A percentile compares a stretch with the other conserved stretches of the same genome.
Evolutionary conservation across 2,797 vertebrate genomes (phyloP).

Genomic region (Clarias fuscus): DNA sequence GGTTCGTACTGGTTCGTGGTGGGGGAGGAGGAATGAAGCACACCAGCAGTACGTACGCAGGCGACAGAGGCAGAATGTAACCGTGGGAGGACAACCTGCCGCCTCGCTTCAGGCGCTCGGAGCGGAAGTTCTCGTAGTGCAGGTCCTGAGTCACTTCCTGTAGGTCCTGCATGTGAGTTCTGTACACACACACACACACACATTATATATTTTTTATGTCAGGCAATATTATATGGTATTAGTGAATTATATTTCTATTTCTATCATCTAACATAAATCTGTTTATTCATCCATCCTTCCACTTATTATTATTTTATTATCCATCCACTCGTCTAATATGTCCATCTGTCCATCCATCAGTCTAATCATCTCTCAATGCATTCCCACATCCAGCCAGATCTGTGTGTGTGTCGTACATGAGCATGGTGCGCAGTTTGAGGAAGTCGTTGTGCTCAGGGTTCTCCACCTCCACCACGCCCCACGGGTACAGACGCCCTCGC

Average conservation of each 20-base stretch:
- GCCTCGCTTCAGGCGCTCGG: conserved; percentile 93
- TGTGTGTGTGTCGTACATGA: conserved; percentile 81
- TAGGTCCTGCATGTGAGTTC: conserved; percentile 98
- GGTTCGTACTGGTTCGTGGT: neutral
- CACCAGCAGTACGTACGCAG: conserved; percentile 72
- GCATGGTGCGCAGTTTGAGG: conserved; percentile 95
- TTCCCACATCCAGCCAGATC: neutral
- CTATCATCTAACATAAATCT: neutral
- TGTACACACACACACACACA: conserved; percentile 59
- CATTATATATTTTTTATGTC: neutral
- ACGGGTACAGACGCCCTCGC: conserved; percentile 93
- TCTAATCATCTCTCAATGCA: neutral
- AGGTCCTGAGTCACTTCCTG: conserved; percentile 99
- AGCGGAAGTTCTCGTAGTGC: conserved; percentile 99
- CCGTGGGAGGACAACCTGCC: conserved; percentile 86
- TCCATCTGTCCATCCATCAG: neutral
- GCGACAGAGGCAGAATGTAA: conserved; percentile 75
- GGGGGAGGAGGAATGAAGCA: conserved; percentile 69
- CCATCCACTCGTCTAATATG: neutral
- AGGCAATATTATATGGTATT: neutral
- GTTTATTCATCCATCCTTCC: neutral
- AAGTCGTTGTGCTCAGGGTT: conserved; percentile 98
- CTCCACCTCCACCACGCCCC: conserved; percentile 98
- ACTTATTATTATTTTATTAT: neutral
- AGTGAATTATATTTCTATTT: neutral